These are phyloP conservation scores for Lepidochrysops patricia DNA, from an alignment of 2,888 invertebrate species.

Conservation along the genomic window DNA sequence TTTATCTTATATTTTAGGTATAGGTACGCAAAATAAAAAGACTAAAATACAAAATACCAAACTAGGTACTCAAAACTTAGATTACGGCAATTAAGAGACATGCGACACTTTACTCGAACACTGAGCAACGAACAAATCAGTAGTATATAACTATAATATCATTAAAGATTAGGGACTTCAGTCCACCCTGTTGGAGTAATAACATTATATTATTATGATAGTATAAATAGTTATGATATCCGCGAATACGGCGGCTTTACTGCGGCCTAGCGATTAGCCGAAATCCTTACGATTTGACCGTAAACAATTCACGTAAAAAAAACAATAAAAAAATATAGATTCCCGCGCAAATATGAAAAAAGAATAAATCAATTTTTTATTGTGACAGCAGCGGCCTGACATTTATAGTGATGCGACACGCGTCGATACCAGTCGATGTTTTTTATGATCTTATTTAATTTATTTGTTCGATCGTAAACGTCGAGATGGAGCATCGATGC, in stretches of 20 bases:
- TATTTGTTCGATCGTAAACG: slow-evolving; percentile 66
- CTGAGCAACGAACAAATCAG: too few relatives aligned
- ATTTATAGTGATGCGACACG: slow-evolving; percentile 60
- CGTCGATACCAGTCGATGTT: slow-evolving; percentile 53
- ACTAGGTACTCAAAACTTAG: too few relatives aligned
- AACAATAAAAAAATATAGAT: slow-evolving; percentile 26
- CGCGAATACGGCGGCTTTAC: slow-evolving; percentile 34
- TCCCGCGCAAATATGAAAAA: slow-evolving; percentile 29
- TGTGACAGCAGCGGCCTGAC: slow-evolving; percentile 43
- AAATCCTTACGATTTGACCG: slow-evolving; percentile 51
- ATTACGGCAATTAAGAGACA: too few relatives aligned
- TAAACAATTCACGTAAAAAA: slow-evolving; percentile 52
- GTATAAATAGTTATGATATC: slow-evolving; percentile 50
- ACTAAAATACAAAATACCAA: too few relatives aligned
- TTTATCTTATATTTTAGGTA: too few relatives aligned
- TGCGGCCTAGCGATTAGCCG: slow-evolving; percentile 51
- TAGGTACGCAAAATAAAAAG: too few relatives aligned
- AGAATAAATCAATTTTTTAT: slow-evolving; percentile 52
- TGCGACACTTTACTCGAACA: too few relatives aligned
- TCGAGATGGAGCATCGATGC: slow-evolving; percentile 47
- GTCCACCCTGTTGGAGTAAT: too few relatives aligned
- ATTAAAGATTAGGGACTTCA: too few relatives aligned
- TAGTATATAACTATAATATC: too few relatives aligned
- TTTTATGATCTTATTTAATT: slow-evolving; percentile 66
- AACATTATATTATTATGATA: slow-evolving; percentile 37